Evolutionary conservation across 2,797 vertebrate genomes (phyloP), one percentile per base, ranked within the genome.

Genomic region (Luscinia luscinia): DNA sequence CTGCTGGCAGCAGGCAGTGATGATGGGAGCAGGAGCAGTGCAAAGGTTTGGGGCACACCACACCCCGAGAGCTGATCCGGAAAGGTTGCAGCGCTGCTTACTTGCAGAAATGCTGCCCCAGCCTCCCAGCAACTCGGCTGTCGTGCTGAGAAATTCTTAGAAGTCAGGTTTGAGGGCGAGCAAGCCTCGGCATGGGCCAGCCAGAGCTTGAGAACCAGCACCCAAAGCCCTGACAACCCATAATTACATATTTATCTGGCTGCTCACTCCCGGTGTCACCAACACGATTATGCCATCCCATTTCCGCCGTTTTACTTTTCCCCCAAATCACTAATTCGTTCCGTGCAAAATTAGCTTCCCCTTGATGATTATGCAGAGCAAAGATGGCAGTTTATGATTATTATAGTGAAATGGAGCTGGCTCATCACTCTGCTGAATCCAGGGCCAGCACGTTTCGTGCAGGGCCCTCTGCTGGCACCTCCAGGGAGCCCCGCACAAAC

Each of bases 391-490:
- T 80, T 80, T 55, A 40, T 15, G 90, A 61, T 74, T 63, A 73
- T 69, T 76, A 20, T 2, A 63, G 64, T 45, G 81, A 79, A 84
- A 91, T 49, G 58, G 83, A 73, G 83, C 63, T 84, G 45, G 62
- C 68, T 90, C 74, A 52, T 77, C 64, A 40, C 66, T 46, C 57
- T 1, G 0, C 11, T n/a, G 49, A 51, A 40, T 17, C 32, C 27
- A 17, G 41, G 30, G 61, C 73, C 45, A 70, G 54, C 3, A 1
- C 12, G 19, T 48, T 67, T 64, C 58, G 63, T 45, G 63, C 78
- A 59, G 90, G 57, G 96, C 96, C 96, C 96, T 95, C 96, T 96
- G 72, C 73, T 96, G 96, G 95, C 69, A 45, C 48, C 48, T 52
- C 67, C 8, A 36, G 11, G 14, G 57, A 75, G n/a, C 6, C 20